These are phyloP conservation scores for Spongilla lacustris DNA, from an alignment of 37 sponge, comb jelly and placozoan species.

Conservation along the genomic window DNA sequence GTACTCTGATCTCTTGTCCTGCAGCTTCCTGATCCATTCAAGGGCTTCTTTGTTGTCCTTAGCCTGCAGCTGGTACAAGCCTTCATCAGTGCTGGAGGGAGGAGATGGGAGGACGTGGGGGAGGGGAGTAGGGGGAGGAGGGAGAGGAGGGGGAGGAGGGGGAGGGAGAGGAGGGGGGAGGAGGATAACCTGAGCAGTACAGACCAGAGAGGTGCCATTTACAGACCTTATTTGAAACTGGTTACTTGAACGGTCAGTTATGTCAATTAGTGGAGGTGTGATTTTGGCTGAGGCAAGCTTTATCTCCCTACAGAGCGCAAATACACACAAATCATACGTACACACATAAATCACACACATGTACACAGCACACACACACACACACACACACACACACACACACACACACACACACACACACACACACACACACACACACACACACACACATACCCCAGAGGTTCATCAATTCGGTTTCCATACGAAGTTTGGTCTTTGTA, in stretches of 20 bases:
- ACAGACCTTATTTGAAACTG: slow-evolving; percentile 42
- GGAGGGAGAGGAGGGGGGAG: not conserved
- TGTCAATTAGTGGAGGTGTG: slow-evolving; percentile 35
- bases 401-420: not conserved
- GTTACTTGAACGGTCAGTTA: not conserved
- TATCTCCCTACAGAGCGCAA: slow-evolving; percentile 30
- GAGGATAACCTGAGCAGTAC: not conserved
- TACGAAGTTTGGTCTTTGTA: slow-evolving; percentile 48
- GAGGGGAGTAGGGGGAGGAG: not conserved
- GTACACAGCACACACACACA: not conserved
- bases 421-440: not conserved
- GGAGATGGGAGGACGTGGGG: not conserved
- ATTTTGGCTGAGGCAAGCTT: slow-evolving; percentile 57
- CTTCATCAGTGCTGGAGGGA: slow-evolving; percentile 18
- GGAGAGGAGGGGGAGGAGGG: not conserved
- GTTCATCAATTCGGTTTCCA: slow-evolving; percentile 19
- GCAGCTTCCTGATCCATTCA: slow-evolving; percentile 62
- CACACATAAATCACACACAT: slow-evolving; percentile 6
- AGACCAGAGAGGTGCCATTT: not conserved
- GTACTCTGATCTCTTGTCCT: slow-evolving; percentile 18
- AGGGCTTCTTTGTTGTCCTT: slow-evolving; percentile 13
- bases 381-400: slow-evolving; percentile 35
- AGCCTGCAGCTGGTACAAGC: slow-evolving; percentile 34
- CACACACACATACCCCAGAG: slow-evolving; percentile 31
- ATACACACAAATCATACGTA: too few species aligned